Conservation (phyloP, 1,140 invertebrate species). For the Scaptomyza hsui region DNA sequence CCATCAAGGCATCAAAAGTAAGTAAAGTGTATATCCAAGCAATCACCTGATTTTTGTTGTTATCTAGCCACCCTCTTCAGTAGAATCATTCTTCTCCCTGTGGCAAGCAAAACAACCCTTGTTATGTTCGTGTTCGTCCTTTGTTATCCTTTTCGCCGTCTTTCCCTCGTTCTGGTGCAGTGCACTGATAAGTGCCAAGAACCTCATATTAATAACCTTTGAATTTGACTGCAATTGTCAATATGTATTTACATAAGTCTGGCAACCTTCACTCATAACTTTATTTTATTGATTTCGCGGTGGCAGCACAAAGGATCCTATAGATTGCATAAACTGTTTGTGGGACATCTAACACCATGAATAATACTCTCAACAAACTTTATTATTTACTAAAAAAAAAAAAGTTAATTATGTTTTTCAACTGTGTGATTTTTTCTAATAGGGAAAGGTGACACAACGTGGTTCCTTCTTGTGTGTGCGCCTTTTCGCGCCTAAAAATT, state of each 20-base stretch:
- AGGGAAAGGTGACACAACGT: too few relatives aligned
- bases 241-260: constrained; percentile 32
- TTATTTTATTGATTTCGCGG: too few relatives aligned
- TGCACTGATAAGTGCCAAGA: constrained; percentile 15
- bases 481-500: constrained; percentile 4
- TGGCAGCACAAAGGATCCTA: too few relatives aligned
- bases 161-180: constrained; percentile 29
- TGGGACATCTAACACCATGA: too few relatives aligned
- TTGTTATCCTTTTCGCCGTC: background rate
- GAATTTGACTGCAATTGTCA: background rate
- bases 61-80: constrained; percentile 19
- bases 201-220: constrained; percentile 14
- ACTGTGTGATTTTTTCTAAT: too few relatives aligned
- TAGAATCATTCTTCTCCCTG: constrained; percentile 2
- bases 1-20: constrained; percentile 51
- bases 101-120: constrained; percentile 3
- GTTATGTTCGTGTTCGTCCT: constrained; percentile 7
- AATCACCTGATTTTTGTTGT: constrained; percentile 52
- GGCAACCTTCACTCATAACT: too few relatives aligned
- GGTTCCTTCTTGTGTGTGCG: constrained; percentile 29
- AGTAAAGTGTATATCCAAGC: constrained; percentile 29
- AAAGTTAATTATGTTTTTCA: too few relatives aligned
- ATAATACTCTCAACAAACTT: too few relatives aligned
- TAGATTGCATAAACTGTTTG: too few relatives aligned
- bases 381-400: too few relatives aligned